phyloP scores from a whole-genome alignment of 2,888 invertebrate species.

The Apotomis turbidana region DNA sequence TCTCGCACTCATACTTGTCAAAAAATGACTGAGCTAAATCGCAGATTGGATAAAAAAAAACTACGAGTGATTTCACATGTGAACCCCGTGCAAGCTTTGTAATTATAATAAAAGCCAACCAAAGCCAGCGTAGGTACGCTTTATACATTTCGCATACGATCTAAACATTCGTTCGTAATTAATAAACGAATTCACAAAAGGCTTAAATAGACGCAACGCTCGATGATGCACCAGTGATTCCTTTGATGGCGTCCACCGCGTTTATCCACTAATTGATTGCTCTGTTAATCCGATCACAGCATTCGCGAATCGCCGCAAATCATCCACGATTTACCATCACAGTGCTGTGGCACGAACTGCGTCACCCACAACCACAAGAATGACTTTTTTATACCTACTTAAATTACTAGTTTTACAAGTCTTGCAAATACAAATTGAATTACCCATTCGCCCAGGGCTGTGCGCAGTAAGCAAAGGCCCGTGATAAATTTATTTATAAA shows the following conservation, averaged over 20 bases:
- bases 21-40: background rate
- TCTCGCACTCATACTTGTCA: background rate
- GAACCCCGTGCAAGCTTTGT: no score
- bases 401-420: background rate
- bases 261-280: conserved; percentile 33
- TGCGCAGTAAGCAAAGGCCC: conserved; percentile 40
- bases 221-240: conserved; percentile 25
- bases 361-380: background rate
- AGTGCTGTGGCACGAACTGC: background rate
- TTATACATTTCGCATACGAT: background rate
- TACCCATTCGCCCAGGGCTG: conserved; percentile 17
- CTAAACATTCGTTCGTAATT: conserved; percentile 22
- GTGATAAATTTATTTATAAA: conserved; percentile 60
- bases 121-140: no score
- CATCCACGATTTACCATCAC: conserved; percentile 15
- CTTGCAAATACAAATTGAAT: conserved; percentile 24
- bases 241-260: conserved; percentile 30
- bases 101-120: no score
- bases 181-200: conserved; percentile 4
- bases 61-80: no score
- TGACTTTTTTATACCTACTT: background rate
- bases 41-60: background rate
- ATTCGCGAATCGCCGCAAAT: conserved; percentile 17
- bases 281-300: conserved; percentile 33
- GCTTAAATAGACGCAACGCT: conserved; percentile 16